phyloP scores from a whole-genome alignment of 1,140 invertebrate genomes.

The Scaptomyza hsui region DNA sequence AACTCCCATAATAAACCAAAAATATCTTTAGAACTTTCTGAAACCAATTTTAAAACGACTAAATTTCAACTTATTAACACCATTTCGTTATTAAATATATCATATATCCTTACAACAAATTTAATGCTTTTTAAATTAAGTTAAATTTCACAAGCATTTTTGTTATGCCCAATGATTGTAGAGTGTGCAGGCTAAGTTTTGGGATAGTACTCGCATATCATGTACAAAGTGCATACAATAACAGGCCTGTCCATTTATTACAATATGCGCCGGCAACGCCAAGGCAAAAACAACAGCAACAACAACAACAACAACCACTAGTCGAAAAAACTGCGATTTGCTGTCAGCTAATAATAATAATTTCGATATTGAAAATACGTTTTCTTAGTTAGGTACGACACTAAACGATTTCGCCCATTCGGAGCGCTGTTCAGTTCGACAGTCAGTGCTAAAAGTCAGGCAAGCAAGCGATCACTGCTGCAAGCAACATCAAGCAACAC shows the following conservation, averaged over 20 bases:
- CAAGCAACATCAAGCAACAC: conserved; percentile 21
- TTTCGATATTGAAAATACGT: conserved; percentile 83
- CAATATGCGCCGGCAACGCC: conserved; percentile 72
- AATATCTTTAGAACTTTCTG: no score
- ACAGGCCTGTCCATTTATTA: conserved; percentile 76
- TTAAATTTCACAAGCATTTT: neutral
- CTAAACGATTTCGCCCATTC: conserved; percentile 82
- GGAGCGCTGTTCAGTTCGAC: conserved; percentile 32
- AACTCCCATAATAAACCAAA: no score
- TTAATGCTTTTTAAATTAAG: neutral
- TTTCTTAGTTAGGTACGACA: conserved; percentile 82
- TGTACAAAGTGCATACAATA: conserved; percentile 72
- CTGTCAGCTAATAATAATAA: conserved; percentile 83
- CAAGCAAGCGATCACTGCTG: conserved; percentile 36
- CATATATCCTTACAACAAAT: neutral
- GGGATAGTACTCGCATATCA: conserved; percentile 59
- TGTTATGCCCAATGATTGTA: conserved; percentile 8
- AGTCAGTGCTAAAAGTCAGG: conserved; percentile 76
- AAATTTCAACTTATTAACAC: no score
- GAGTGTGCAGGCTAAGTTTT: conserved; percentile 43
- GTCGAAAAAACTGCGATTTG: conserved; percentile 79
- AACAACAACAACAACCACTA: conserved; percentile 57
- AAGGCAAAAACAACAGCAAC: conserved; percentile 28
- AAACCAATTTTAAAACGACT: no score
- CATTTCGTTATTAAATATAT: neutral